phyloP scores from a whole-genome alignment of 30 jellyfish, hydroid and myxozoan genomes.

The Aurelia aurita complex sp. Pacific region DNA sequence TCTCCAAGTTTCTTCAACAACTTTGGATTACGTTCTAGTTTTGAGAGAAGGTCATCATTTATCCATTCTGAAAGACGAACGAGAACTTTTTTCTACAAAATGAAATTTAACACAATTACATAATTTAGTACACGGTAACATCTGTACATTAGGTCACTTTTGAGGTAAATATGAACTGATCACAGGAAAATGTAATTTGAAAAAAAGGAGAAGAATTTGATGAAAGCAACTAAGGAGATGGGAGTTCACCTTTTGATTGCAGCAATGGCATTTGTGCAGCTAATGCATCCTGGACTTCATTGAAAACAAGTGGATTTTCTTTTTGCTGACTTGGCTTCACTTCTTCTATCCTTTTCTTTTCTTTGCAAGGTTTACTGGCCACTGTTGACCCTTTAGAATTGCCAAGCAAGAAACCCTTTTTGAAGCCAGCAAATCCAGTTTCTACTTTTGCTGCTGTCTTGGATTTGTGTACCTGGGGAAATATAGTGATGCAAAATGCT shows the following conservation, averaged over 20 bases:
- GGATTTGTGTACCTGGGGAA: too few species aligned
- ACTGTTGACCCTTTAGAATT: constrained; percentile 4
- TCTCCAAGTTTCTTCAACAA: constrained; percentile 69
- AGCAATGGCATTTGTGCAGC: constrained; percentile 58
- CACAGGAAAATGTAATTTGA: too few species aligned
- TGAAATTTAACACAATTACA: too few species aligned
- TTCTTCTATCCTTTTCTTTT: constrained; percentile 12
- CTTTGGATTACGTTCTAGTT: constrained; percentile 65
- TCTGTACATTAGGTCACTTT: too few species aligned
- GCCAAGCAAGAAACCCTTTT: constrained; percentile 68
- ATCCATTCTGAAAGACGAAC: constrained; percentile 61
- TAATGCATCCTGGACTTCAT: constrained; percentile 79
- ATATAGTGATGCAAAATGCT: too few species aligned
- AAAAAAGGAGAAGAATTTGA: too few species aligned
- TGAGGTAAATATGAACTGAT: too few species aligned
- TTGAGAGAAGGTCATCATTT: constrained; percentile 68
- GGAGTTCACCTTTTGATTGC: constrained; percentile 57
- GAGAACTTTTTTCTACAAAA: too few species aligned
- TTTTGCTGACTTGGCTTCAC: constrained; percentile 16
- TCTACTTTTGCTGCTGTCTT: neutral
- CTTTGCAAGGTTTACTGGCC: neutral
- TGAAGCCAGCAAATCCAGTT: constrained; percentile 65
- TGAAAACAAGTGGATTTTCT: constrained; percentile 44
- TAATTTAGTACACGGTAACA: too few species aligned
- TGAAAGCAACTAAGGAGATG: too few species aligned